Conservation (phyloP, 1,140 invertebrate genomes). For the Drosophila sucinea region DNA sequence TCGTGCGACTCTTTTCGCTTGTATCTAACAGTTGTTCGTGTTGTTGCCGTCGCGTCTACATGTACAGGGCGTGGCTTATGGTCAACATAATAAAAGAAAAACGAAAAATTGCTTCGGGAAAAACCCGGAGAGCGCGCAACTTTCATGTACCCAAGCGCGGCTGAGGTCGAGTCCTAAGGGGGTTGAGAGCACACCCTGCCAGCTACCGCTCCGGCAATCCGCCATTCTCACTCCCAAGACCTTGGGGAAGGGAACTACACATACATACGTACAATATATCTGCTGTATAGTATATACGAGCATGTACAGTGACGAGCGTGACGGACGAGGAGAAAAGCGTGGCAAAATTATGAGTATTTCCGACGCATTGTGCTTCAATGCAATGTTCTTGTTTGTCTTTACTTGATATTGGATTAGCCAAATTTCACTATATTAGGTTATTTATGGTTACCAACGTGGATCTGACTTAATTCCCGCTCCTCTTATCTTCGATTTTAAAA, state of each 20-base stretch:
- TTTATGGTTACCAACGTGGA: background rate
- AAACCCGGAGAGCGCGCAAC: constrained; percentile 40
- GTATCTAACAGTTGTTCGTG: constrained; percentile 77
- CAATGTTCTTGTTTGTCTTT: constrained; percentile 69
- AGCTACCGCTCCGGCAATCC: background rate
- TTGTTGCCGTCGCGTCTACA: constrained; percentile 72
- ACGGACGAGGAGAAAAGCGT: constrained; percentile 22
- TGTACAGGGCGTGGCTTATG: constrained; percentile 78
- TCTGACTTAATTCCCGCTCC: too few species aligned
- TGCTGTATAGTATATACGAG: background rate
- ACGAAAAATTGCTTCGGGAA: constrained; percentile 44
- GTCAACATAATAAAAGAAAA: constrained; percentile 61
- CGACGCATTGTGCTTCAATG: constrained; percentile 46
- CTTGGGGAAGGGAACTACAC: constrained; percentile 32
- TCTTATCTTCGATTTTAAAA: too few species aligned
- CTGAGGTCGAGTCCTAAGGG: constrained; percentile 39
- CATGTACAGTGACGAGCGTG: background rate
- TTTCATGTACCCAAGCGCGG: constrained; percentile 25
- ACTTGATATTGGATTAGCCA: constrained; percentile 47
- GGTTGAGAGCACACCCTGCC: constrained; percentile 37
- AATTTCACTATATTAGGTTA: background rate
- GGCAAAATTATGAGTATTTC: constrained; percentile 48
- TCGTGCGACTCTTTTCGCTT: constrained; percentile 71
- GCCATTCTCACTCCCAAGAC: constrained; percentile 5
- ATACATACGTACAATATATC: constrained; percentile 13